Percentiles rank a stretch among this genome's conserved stretches.
These are phyloP conservation scores for Phragmatobia fuliginosa DNA, from an alignment of 2,888 invertebrate genomes.

Conservation along the genomic window DNA sequence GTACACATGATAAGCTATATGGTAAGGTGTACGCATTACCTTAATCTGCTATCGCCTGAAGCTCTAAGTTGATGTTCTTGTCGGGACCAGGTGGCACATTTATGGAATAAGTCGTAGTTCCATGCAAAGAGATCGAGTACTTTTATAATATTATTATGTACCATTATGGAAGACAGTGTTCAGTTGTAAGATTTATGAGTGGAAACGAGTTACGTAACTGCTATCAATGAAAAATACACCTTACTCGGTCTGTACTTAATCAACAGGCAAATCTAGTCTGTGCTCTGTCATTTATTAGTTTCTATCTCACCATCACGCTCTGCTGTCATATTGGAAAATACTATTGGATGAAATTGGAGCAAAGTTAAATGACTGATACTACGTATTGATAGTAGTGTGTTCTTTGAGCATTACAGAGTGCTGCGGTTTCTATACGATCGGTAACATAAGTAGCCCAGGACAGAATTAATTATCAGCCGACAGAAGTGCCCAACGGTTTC, in stretches of 20 bases:
- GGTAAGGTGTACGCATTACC: conserved; percentile 29
- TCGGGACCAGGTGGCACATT: conserved; percentile 33
- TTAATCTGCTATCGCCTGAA: conserved; percentile 36
- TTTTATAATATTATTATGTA: conserved; percentile 47
- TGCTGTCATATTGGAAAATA: conserved; percentile 56
- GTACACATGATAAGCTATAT: conserved; percentile 11
- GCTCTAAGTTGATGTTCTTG: conserved; percentile 28
- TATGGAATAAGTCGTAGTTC: conserved; percentile 31
- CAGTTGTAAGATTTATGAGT: conserved; percentile 44
- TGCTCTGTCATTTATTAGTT: conserved; percentile 56
- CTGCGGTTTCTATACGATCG: conserved; percentile 74
- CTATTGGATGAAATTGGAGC: conserved; percentile 69
- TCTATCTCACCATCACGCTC: conserved; percentile 57
- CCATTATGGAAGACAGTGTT: conserved; percentile 41
- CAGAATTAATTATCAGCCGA: conserved; percentile 79
- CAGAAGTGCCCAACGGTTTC: conserved; percentile 78
- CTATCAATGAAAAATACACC: conserved; percentile 48
- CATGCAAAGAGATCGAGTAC: conserved; percentile 34
- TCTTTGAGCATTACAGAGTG: conserved; percentile 71
- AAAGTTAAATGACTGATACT: conserved; percentile 72
- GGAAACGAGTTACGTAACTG: conserved; percentile 31
- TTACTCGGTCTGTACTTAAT: conserved; percentile 40
- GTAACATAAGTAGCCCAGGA: conserved; percentile 80
- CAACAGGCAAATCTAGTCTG: conserved; percentile 44
- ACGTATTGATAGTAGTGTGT: conserved; percentile 68